A percentile compares a stretch with the other conserved stretches of the same genome.
phyloP scores from a whole-genome alignment of 2,888 invertebrate genomes.

The Syrista parreyssii region DNA sequence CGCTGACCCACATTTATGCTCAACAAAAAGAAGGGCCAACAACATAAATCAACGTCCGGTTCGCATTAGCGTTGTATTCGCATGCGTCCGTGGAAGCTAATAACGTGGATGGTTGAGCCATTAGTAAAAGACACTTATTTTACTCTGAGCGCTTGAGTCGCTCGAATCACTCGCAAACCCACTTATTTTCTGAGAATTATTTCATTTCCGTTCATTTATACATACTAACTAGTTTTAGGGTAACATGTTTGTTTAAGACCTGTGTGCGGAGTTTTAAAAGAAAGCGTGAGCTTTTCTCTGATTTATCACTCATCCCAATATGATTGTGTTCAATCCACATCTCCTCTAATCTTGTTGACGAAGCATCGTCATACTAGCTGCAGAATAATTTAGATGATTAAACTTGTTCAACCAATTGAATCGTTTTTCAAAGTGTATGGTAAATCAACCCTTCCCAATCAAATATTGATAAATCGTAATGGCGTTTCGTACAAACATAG shows the following conservation, averaged over 20 bases:
- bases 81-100: neutral
- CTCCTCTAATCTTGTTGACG: neutral
- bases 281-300: neutral
- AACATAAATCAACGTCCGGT: constrained; percentile 35
- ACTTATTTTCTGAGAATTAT: constrained; percentile 18
- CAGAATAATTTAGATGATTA: neutral
- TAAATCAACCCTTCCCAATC: neutral
- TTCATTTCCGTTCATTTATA: constrained; percentile 14
- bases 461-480: neutral
- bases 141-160: neutral
- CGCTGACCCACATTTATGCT: constrained; percentile 20
- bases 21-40: constrained; percentile 14
- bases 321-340: neutral
- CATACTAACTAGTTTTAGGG: neutral
- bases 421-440: neutral
- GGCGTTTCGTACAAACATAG: neutral
- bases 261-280: neutral
- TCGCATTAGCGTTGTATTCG: constrained; percentile 21
- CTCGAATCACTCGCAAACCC: neutral
- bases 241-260: neutral
- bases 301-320: too few species aligned
- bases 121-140: constrained; percentile 2
- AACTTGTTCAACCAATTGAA: neutral
- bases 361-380: neutral
- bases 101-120: constrained; percentile 10